These are phyloP conservation scores for Amblyopsis hoosieri DNA, from an alignment of 2,797 vertebrate species.

Conservation along the genomic window DNA sequence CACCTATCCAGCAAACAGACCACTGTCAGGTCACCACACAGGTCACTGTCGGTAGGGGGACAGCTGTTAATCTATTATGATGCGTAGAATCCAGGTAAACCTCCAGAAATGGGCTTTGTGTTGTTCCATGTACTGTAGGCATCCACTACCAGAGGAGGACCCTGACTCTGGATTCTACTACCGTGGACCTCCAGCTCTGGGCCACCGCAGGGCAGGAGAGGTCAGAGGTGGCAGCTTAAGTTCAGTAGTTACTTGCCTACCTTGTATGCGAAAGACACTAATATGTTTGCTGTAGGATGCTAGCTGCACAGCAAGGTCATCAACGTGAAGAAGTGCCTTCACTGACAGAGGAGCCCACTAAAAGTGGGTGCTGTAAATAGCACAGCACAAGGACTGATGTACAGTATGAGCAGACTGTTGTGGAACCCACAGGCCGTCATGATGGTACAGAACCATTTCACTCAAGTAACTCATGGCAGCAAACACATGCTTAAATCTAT, in stretches of 20 bases:
- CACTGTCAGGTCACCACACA: too few species aligned
- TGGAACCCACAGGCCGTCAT: not conserved
- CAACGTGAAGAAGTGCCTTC: conserved; percentile 60
- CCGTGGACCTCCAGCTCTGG: conserved; percentile 83
- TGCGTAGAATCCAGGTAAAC: not conserved
- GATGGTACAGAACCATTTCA: not conserved
- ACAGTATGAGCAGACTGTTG: too few species aligned
- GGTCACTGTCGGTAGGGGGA: conserved; percentile 78
- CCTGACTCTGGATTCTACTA: conserved; percentile 73
- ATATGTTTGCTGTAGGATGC: conserved; percentile 49
- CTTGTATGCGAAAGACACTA: not conserved
- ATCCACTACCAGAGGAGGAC: conserved; percentile 85
- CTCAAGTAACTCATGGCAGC: not conserved
- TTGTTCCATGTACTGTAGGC: conserved; percentile 56
- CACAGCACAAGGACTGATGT: not conserved
- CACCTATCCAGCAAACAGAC: conserved; percentile 68
- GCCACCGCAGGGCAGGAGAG: conserved; percentile 89
- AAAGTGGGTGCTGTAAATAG: conserved; percentile 68
- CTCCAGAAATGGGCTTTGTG: not conserved
- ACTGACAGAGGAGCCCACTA: conserved; percentile 30
- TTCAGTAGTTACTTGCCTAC: not conserved
- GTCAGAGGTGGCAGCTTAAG: conserved; percentile 47
- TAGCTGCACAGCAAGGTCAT: conserved; percentile 59
- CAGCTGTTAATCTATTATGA: not conserved
- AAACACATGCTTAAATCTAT: not conserved